A percentile compares a stretch with the other conserved stretches of the same genome.
phyloP scores from a whole-genome alignment of 1,140 invertebrate species.

The Acromyrmex heyeri region DNA sequence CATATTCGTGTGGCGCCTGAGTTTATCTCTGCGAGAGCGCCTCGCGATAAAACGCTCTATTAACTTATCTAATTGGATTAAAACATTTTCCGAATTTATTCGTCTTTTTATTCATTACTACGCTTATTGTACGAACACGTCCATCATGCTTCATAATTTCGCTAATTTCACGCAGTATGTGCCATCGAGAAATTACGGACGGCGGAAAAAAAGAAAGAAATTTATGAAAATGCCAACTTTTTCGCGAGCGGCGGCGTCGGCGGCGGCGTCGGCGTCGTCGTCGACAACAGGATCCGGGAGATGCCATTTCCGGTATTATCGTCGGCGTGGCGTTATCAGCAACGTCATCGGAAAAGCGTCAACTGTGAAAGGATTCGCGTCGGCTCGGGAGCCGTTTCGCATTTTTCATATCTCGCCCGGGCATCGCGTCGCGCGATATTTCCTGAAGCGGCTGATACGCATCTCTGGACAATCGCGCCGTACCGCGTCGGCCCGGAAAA shows the following conservation, averaged over 20 bases:
- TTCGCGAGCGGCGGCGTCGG: neutral
- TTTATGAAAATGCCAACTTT: slow-evolving; percentile 41
- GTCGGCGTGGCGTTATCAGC: slow-evolving; percentile 41
- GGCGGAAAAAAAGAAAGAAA: neutral
- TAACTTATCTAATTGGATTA: slow-evolving; percentile 55
- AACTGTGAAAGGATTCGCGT: slow-evolving; percentile 67
- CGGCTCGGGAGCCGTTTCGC: slow-evolving; percentile 68
- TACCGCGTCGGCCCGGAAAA: neutral
- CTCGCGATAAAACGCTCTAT: slow-evolving; percentile 46
- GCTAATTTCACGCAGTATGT: neutral
- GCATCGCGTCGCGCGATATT: slow-evolving; percentile 43
- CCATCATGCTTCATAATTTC: slow-evolving; percentile 9
- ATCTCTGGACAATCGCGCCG: slow-evolving; percentile 15
- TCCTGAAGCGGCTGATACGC: slow-evolving; percentile 32
- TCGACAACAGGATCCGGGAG: slow-evolving; percentile 18
- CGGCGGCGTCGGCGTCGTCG: neutral
- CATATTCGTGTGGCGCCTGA: neutral
- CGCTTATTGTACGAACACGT: neutral
- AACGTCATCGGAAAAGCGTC: slow-evolving; percentile 59
- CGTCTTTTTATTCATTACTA: neutral
- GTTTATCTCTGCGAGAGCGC: neutral
- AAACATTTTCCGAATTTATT: slow-evolving; percentile 51
- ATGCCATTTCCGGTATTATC: slow-evolving; percentile 61
- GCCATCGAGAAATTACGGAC: slow-evolving; percentile 12
- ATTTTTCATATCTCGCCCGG: slow-evolving; percentile 63